A percentile compares a stretch with the other conserved stretches of the same genome.
Evolutionary conservation across 2,113 vertebrate genomes (phyloP).

Genomic region (Puma concolor): DNA sequence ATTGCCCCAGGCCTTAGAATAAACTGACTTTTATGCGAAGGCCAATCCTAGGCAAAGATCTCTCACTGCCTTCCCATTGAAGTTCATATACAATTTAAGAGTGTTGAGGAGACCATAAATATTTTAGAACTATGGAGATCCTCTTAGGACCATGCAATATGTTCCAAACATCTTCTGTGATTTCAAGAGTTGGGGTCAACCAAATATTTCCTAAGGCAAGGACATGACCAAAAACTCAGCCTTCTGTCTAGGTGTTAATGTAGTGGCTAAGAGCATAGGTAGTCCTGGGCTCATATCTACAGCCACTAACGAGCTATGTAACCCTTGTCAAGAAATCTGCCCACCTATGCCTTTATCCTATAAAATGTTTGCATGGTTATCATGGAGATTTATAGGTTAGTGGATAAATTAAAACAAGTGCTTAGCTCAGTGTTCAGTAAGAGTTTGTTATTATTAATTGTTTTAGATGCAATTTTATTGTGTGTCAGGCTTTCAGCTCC

Average conservation of each 20-base stretch:
- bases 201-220: background rate
- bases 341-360: background rate
- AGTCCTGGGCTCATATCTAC: background rate
- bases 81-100: background rate
- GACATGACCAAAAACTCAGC: background rate
- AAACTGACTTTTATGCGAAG: background rate
- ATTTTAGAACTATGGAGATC: background rate
- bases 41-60: background rate
- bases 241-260: conserved; percentile 13
- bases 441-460: background rate
- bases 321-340: background rate
- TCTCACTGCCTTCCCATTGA: background rate
- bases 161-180: conserved; percentile 6
- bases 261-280: background rate
- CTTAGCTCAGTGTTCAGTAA: background rate
- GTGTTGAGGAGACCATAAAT: background rate
- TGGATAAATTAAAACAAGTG: background rate
- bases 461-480: conserved; percentile 34
- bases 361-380: background rate
- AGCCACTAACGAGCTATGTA: background rate
- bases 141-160: background rate
- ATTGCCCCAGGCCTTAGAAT: background rate
- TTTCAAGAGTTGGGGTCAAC: background rate
- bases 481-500: background rate
- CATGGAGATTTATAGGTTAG: background rate